Conservation (phyloP, 2,113 vertebrate species). For the Poecile atricapillus region DNA sequence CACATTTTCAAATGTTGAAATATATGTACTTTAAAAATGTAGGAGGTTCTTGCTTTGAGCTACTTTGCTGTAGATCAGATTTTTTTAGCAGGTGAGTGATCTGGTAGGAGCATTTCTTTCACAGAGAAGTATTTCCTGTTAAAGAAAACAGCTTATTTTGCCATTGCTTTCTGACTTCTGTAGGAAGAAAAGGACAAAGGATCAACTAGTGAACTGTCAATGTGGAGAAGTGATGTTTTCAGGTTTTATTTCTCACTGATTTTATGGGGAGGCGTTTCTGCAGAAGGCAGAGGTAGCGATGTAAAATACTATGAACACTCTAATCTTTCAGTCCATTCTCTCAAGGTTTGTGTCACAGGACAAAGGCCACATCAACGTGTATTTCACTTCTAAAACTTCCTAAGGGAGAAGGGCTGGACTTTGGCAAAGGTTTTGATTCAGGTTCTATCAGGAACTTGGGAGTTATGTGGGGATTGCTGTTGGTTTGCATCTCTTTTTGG, state of each 20-base stretch:
- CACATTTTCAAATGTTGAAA: not conserved
- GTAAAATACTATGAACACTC: not conserved
- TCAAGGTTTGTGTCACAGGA: not conserved
- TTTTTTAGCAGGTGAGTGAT: not conserved
- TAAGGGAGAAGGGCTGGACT: not conserved
- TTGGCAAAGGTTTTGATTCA: fast-evolving
- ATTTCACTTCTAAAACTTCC: not conserved
- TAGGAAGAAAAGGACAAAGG: not conserved
- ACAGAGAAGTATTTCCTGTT: not conserved
- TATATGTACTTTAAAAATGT: not conserved
- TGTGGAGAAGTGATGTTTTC: not conserved
- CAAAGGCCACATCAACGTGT: fast-evolving
- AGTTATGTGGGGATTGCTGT: not conserved
- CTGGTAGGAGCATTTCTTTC: not conserved
- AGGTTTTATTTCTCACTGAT: not conserved
- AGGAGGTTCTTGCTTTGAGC: not conserved
- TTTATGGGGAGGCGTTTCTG: not conserved
- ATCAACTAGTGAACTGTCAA: not conserved
- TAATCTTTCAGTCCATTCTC: not conserved
- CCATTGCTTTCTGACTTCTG: not conserved
- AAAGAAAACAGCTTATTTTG: not conserved
- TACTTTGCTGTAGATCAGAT: not conserved
- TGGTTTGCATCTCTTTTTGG: not conserved
- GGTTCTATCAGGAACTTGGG: fast-evolving
- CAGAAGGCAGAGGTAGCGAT: not conserved